Percentiles rank a stretch among this genome's conserved stretches.
Evolutionary conservation across 2,797 vertebrate genomes (phyloP).

Genomic region (Pseudomugil tenellus): DNA sequence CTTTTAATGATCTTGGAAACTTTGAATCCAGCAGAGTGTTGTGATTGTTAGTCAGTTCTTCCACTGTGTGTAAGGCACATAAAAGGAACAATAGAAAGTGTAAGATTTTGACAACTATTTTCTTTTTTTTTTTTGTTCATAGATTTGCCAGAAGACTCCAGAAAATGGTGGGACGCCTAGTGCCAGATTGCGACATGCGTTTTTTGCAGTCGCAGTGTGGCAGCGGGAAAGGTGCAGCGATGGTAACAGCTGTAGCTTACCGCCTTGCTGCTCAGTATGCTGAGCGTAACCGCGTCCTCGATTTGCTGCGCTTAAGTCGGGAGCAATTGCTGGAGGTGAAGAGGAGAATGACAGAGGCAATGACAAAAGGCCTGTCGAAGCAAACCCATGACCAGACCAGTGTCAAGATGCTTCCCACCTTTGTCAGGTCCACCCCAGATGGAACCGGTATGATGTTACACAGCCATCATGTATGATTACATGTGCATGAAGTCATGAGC

Average conservation of each 20-base stretch:
- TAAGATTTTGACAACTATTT: background rate
- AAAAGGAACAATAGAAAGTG: background rate
- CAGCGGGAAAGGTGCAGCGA: slow-evolving; percentile 95
- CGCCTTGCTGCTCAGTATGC: slow-evolving; percentile 88
- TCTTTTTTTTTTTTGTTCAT: background rate
- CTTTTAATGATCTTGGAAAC: background rate
- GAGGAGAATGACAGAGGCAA: slow-evolving; percentile 85
- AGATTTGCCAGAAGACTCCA: slow-evolving; percentile 92
- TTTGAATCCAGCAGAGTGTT: background rate
- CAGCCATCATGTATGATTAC: background rate
- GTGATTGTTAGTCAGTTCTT: background rate
- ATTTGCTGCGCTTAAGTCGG: slow-evolving; percentile 83
- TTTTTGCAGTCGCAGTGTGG: slow-evolving; percentile 93
- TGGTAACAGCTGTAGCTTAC: slow-evolving; percentile 96
- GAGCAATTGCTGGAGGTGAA: slow-evolving; percentile 93
- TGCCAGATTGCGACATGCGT: slow-evolving; percentile 92
- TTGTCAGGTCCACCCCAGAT: slow-evolving; percentile 90
- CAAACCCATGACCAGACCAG: slow-evolving; percentile 81
- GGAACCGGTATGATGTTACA: slow-evolving; percentile 86
- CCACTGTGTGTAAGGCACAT: background rate
- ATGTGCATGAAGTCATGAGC: background rate
- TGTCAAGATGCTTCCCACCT: slow-evolving; percentile 95
- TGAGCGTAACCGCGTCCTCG: slow-evolving; percentile 86
- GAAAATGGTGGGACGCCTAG: slow-evolving; percentile 90
- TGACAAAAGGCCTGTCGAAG: slow-evolving; percentile 86